Evolutionary conservation across 2,888 invertebrate genomes (phyloP), one percentile per base, ranked within the genome.

Genomic region (Troides aeacus): DNA sequence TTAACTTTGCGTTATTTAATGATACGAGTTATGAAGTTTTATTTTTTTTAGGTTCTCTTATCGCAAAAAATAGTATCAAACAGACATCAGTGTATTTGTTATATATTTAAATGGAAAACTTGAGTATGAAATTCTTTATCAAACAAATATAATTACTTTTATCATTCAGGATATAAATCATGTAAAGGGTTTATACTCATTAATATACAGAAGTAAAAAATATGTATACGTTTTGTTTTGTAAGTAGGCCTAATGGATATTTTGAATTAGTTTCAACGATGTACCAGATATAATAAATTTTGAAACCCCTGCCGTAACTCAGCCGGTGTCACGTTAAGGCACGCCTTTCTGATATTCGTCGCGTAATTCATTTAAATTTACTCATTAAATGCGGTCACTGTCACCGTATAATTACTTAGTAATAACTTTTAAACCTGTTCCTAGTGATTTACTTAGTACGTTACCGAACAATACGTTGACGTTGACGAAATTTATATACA

Each of bases 311-410:
- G 56, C 61, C 64, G 57, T 69, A 69, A 65, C 15, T 46, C 64
- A 64, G 53, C 50, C 42, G 61, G 56, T 21, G 65, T 65, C 69
- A 57, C 64, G 46, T 62, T 62, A 62, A 46, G 58, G 65, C 64
- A 65, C 65, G 62, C 56, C 64, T 65, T 61, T 65, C 57, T 58
- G 69, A 69, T 61, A 62, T 69, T 64, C 60, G 65, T 57, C 69
- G 62, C 46, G 21, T 69, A 65, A 62, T 62, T 69, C 62, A 69
- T 64, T 65, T 46, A 61, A 62, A 65, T 69, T 69, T 65, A 36
- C 62, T 57, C 65, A 62, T 69, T 62, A 65, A 65, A 65, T 69
- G 24, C 57, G 21, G 46, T 42, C 61, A 65, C 24, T 61, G 46
- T 56, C 61, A 65, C 24, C 57, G 61, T 65, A 56, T 65, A 57